phyloP scores from a whole-genome alignment of 2,797 vertebrate species.

The Melanogrammus aeglefinus region DNA sequence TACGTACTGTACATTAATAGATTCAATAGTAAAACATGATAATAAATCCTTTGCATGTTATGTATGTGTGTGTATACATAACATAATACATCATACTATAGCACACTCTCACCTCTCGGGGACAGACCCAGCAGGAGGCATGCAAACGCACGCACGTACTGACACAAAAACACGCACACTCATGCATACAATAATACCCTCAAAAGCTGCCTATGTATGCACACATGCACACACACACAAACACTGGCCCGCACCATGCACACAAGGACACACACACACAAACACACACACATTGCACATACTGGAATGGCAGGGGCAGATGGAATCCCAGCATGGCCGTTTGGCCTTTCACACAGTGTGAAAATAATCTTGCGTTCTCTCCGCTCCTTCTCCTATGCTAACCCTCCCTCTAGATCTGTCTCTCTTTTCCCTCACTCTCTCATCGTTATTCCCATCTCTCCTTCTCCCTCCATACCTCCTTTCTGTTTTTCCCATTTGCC shows the following conservation, averaged over 20 bases:
- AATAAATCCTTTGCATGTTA: no score
- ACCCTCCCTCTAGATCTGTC: background rate
- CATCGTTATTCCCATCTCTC: constrained; percentile 13
- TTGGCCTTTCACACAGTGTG: constrained; percentile 69
- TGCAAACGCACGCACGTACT: constrained; percentile 8
- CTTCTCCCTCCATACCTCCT: constrained; percentile 23
- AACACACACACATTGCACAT: constrained; percentile 34
- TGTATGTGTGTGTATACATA: background rate
- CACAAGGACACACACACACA: constrained; percentile 25
- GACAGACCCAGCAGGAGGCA: background rate
- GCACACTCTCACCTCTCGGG: background rate
- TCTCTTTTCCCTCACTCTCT: background rate
- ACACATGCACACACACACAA: constrained; percentile 20
- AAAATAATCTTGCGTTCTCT: constrained; percentile 52
- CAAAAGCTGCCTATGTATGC: constrained; percentile 29
- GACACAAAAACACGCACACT: constrained; percentile 15
- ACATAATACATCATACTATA: background rate
- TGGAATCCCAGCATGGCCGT: constrained; percentile 69
- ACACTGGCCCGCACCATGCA: constrained; percentile 1
- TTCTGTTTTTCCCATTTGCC: constrained; percentile 2
- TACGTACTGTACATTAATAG: no score
- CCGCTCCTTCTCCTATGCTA: constrained; percentile 7
- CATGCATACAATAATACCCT: background rate
- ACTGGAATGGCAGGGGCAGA: constrained; percentile 60
- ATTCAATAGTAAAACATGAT: no score